Base-by-base conservation (phyloP, 2,113 vertebrate genomes). In the Nymphicus hollandicus region DNA sequence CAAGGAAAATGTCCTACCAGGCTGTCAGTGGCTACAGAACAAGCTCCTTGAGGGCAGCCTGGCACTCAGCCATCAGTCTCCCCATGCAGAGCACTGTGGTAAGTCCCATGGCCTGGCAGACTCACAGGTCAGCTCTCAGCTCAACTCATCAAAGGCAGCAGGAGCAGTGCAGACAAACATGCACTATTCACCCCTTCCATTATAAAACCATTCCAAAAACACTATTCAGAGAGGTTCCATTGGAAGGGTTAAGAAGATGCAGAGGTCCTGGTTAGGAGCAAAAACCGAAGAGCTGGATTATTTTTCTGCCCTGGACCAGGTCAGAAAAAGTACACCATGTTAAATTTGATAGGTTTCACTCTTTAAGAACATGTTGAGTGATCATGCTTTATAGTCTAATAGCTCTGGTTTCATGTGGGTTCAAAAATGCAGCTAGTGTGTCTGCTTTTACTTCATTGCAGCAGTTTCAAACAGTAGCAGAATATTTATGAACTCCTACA, bases 401-500 rank as follows among this genome's bases (percentile, higher is more conserved):
- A 92, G 58, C 49, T 89, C 46, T 81, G 24, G 27, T 74, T 92
- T 86, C 64, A 47, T 69, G 17, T 49, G 50, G 68, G 53, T 86
- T 92, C 56, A 78, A 89, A 91, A 91, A 89, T 35, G 6, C 9
- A 3, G 44, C 76, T 91, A 7, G 64, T 81, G 43, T 63, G 29
- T 52, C 53, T 79, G 47, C 37, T 18, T n/a, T 78, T 89, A 92
- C 35, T 95, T 94, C 44, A 39, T 29, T 89, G 60, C 52, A 94
- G 81, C 71, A 56, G 64, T 91, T 96, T 61, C 83, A 85, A 88
- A 88, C 55, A 81, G 92, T 64, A 89, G 46, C 65, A 79, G 91
- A 88, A 91, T 97, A 93, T 94, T 97, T 93, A 94, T 91, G 89
- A 95, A 87, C 63, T 92, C 86, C 70, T 91, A 81, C 65, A 94